Base-by-base conservation (phyloP, 2,113 vertebrate species). In the Pomatostomus ruficeps region DNA sequence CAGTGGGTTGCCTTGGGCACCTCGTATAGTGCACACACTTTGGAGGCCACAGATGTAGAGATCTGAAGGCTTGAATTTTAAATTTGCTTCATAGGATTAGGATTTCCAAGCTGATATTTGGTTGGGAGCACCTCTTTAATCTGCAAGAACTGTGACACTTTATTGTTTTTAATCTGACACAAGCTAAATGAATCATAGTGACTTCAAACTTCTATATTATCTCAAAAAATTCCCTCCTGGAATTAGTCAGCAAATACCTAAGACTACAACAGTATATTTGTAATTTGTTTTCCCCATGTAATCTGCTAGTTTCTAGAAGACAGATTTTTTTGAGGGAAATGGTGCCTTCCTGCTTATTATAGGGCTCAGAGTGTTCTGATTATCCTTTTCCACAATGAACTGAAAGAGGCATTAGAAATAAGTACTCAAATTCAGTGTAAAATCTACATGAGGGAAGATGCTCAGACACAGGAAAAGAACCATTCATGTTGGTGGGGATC, bases 11-110 rank as follows among this genome's bases (percentile, higher is more conserved):
- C 36, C 26, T 49, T 63, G 43, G 2, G 2, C 4, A 23, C 12
- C 31, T 24, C 1, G 0, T 45, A 26, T 55, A 31, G 21, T 78
- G 28, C 13, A 22, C 14, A 9, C 1, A 0, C 49, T 77, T 71
- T 18, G 11, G 35, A 91, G 57, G 18, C 55, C 20, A 24, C 19
- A 42, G 29, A 4, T 54, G 9, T 7, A 63, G 57, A 81, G 15
- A 14, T 63, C 29, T 63, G 35, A 73, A 80, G 67, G 33, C 25
- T 61, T 86, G 55, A n/a, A 20, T 76, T 70, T 79, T 45, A 80
- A 45, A n/a, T 88, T 36, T 83, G 29, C 17, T 48, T 88, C 20
- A 0, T 33, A 66, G 67, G 36, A 19, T 57, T 66, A 58, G 51
- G 17, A 52, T 88, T 73, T 59, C 28, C 58, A 61, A 86, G 25